These are phyloP conservation scores for Lasius platythorax DNA, from an alignment of 2,888 invertebrate genomes.

Conservation along the genomic window DNA sequence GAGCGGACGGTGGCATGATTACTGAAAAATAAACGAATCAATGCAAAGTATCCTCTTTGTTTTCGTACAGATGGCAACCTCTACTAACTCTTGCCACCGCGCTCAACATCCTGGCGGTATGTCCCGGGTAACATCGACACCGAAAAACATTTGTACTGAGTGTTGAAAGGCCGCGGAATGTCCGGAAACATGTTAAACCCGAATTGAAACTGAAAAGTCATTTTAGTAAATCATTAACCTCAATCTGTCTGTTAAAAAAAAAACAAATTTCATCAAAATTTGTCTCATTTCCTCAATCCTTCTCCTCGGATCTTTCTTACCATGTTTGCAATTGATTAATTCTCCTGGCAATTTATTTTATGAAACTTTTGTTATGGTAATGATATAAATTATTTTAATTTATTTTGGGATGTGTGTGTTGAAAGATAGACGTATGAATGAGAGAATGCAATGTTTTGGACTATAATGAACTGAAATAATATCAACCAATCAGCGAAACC, in stretches of 20 bases:
- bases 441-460: too few species aligned
- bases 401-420: too few species aligned
- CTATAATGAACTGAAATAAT: too few species aligned
- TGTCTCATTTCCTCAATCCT: constrained; percentile 4
- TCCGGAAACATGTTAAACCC: constrained; percentile 96
- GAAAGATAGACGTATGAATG: too few species aligned
- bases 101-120: constrained; percentile 97
- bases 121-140: constrained; percentile 98
- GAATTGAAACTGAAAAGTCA: constrained; percentile 89
- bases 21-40: constrained; percentile 88
- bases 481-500: too few species aligned
- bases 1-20: constrained; percentile 98
- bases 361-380: not conserved
- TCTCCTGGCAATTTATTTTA: not conserved
- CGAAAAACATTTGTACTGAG: constrained; percentile 96
- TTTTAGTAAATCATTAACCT: constrained; percentile 59
- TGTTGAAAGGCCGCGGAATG: constrained; percentile 92
- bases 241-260: constrained; percentile 64
- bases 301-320: constrained; percentile 54
- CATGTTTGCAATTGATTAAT: constrained; percentile 54
- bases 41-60: not conserved
- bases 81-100: constrained; percentile 96
- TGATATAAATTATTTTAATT: not conserved
- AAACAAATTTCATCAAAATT: constrained; percentile 30
- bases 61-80: not conserved